Base-by-base conservation (phyloP, 1,140 invertebrate genomes). In the Drosophila triauraria region DNA sequence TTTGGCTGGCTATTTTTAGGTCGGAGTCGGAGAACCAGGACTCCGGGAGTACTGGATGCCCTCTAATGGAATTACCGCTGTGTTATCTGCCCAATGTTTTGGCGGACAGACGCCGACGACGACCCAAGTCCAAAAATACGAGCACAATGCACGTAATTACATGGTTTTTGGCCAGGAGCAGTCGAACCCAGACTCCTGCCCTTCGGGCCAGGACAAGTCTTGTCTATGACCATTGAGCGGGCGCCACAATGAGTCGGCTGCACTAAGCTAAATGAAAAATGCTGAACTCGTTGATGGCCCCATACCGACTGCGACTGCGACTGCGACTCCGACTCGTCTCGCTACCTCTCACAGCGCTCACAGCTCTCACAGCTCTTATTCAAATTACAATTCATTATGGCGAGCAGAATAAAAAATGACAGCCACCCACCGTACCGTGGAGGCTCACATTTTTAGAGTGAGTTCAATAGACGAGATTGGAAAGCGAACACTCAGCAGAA, bases 211-310 rank as follows among this genome's bases (percentile, higher is more conserved):
- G 30, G 53, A 48, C 54, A 76, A 77, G 54, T 60, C 74, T 69
- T 78, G 81, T 84, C 59, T 84, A 67, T 57, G 84, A 60, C 51
- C 47, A 63, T 78, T 65, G 50, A 75, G 65, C 47, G 65, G 78
- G 67, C 54, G 61, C 61, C 69, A 86, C 71, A 86, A 86, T 78
- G 67, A 71, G 75, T 58, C 56, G 78, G 58, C 62, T 80, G 80
- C 84, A 87, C 72, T 87, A 87, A 87, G 84, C 84, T 79, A 88
- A 87, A 87, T 87, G 83, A 87, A 87, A 88, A 88, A 78, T 74
- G 76, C 63, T 75, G 71, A 76, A 79, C 65, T 78, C 69, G 61
- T 51, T 61, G 64, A 20, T 56, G 51, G 44, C 54, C 47, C 17
- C 57, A 40, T 56, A n/a, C 25, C 38, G 56, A 60, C 30, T 38